A percentile compares a stretch with the other conserved stretches of the same genome.
Evolutionary conservation across 2,113 vertebrate genomes (phyloP).

Genomic region (Anoura caudifer): DNA sequence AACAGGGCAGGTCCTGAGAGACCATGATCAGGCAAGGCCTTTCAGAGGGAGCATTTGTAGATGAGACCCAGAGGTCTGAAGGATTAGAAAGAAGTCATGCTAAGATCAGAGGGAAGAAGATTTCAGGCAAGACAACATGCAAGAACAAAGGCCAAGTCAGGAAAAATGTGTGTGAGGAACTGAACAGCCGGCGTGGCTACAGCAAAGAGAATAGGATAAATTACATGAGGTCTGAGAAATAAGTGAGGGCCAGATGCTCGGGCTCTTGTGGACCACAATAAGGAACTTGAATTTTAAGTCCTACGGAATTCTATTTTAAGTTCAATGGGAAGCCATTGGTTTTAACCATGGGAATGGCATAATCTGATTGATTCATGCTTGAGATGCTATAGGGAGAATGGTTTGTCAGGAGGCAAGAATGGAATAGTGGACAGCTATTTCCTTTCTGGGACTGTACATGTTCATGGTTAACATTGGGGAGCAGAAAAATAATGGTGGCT

Average conservation of each 20-base stretch:
- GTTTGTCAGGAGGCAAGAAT: background rate
- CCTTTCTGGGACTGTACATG: background rate
- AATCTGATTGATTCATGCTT: background rate
- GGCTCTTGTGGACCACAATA: background rate
- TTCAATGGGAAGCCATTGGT: background rate
- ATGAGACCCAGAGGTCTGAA: background rate
- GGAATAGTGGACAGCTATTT: background rate
- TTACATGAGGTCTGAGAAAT: background rate
- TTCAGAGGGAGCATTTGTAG: background rate
- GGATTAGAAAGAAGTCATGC: background rate
- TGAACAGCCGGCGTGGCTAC: background rate
- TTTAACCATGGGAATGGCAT: background rate
- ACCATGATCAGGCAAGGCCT: background rate
- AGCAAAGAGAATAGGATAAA: background rate
- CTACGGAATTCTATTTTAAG: slow-evolving; percentile 31
- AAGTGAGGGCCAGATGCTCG: background rate
- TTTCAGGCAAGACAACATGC: background rate
- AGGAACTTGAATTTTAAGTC: slow-evolving; percentile 18
- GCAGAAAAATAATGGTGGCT: background rate
- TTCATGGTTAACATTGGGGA: background rate
- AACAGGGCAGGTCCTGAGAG: background rate
- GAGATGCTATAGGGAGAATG: background rate
- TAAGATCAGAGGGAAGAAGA: background rate
- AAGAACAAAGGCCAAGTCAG: background rate
- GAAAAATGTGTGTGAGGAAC: background rate